phyloP scores from a whole-genome alignment of 2,888 invertebrate genomes.

The Hartigia nigra region DNA sequence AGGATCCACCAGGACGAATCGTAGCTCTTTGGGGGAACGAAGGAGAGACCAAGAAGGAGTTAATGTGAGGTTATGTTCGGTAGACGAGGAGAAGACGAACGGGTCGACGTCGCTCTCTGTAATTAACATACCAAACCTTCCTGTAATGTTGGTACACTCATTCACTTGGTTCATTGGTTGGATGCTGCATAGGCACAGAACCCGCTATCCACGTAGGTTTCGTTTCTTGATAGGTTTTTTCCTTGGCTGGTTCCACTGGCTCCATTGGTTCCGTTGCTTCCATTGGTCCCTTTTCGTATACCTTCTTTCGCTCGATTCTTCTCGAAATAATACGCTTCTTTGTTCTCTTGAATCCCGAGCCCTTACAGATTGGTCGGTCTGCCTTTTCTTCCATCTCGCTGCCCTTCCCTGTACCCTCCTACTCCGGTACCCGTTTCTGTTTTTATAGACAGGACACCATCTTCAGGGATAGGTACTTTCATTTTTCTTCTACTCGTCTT shows the following conservation, averaged over 20 bases:
- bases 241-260: not conserved
- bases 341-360: not conserved
- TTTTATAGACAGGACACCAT: not conserved
- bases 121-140: slow-evolving; percentile 65
- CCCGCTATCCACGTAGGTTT: not conserved
- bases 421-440: not conserved
- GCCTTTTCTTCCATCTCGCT: slow-evolving; percentile 3
- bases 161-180: slow-evolving; percentile 27
- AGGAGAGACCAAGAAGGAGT: slow-evolving; percentile 7
- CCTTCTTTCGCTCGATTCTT: not conserved
- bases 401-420: not conserved
- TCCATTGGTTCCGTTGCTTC: not conserved
- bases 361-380: not conserved
- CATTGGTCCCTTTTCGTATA: not conserved
- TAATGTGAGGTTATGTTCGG: not conserved
- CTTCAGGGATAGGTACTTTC: not conserved
- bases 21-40: slow-evolving; percentile 17
- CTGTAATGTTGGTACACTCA: slow-evolving; percentile 43
- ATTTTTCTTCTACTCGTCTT: not conserved
- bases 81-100: slow-evolving; percentile 33
- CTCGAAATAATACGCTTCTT: not conserved
- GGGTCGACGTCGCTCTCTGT: slow-evolving; percentile 55
- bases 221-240: not conserved
- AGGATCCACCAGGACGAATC: slow-evolving; percentile 35
- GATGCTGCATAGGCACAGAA: not conserved